A percentile compares a stretch with the other conserved stretches of the same genome.
phyloP scores from a whole-genome alignment of 1,140 invertebrate genomes.

The Drosophila oshimai region DNA sequence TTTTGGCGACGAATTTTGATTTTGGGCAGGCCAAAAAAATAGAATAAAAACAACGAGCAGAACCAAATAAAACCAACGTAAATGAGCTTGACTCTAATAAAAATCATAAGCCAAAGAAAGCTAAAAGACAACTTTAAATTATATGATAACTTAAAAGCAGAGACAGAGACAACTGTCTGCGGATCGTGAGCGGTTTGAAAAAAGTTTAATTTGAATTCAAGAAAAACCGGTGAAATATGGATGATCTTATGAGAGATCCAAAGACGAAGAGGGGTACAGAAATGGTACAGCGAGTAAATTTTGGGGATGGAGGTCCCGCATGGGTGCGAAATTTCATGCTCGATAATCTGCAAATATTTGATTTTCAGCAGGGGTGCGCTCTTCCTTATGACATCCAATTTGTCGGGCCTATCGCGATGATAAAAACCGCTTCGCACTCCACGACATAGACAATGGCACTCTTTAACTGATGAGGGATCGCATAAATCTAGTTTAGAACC shows the following conservation, averaged over 20 bases:
- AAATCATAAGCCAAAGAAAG: conserved; percentile 53
- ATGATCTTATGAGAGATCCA: background rate
- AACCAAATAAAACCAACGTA: conserved; percentile 11
- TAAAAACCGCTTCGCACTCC: conserved; percentile 34
- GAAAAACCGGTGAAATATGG: conserved; percentile 52
- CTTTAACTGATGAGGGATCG: conserved; percentile 38
- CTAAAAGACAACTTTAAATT: conserved; percentile 12
- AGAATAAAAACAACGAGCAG: conserved; percentile 9
- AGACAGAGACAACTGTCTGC: conserved; percentile 6
- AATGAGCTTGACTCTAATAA: conserved; percentile 39
- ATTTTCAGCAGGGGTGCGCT: background rate
- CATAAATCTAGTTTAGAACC: conserved; percentile 27
- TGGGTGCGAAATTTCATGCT: conserved; percentile 14
- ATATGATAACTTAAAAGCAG: conserved; percentile 30
- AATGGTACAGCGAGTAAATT: background rate
- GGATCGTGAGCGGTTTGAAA: conserved; percentile 7
- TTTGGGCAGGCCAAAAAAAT: background rate
- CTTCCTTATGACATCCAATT: conserved; percentile 16
- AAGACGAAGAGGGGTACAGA: background rate
- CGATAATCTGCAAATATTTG: conserved; percentile 31
- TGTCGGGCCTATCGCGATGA: conserved; percentile 31
- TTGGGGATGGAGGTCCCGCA: conserved; percentile 15
- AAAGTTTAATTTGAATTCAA: conserved; percentile 47
- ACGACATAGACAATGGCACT: conserved; percentile 53
- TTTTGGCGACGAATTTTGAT: conserved; percentile 51